Base-by-base conservation (phyloP, 1,140 invertebrate species). In the Drosophila bocki region DNA sequence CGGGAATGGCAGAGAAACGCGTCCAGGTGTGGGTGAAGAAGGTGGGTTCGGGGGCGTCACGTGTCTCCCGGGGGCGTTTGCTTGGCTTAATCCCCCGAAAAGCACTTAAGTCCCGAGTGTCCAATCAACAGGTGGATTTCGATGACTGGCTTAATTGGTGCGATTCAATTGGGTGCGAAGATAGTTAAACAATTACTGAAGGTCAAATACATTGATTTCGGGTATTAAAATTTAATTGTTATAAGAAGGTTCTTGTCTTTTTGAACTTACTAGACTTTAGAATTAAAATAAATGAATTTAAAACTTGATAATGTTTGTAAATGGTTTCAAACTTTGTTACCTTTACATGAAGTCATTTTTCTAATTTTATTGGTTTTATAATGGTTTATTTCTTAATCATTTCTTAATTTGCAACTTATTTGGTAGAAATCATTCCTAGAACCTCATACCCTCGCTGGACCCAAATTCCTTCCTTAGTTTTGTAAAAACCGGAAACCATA, bases 101-200 rank as follows among this genome's bases (percentile, higher is more conserved):
- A 86, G 80, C 77, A 87, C 84, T 88, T 84, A 88, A 80, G 33
- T 58, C 48, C 54, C 47, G 44, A 77, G 64, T 50, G 77, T 33
- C 70, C 63, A 71, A 80, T 80, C 80, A 83, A 87, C 83, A 79
- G 82, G 84, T 87, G 74, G 77, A 78, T 39, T 78, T 53, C n/a
- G 35, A 61, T 37, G 35, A 11, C 32, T 12, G 64, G 11, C 54
- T 68, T 65, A 82, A 82, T 78, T 82, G 69, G 26, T 47, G 12
- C n/a, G 48, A 82, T 63, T 50, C 47, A 56, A 54, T 41, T 47
- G 42, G 39, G 59, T 37, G 19, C n/a, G 1, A 12, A 35, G 4
- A 2, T 2, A 15, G 11, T 13, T 7, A 33, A 35, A 17, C 12
- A 37, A 37, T 54, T 8, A 8, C 6, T 22, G 13, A 22, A 15